Base-by-base conservation (phyloP, 2,113 vertebrate genomes). In the Tyrannus savana region DNA sequence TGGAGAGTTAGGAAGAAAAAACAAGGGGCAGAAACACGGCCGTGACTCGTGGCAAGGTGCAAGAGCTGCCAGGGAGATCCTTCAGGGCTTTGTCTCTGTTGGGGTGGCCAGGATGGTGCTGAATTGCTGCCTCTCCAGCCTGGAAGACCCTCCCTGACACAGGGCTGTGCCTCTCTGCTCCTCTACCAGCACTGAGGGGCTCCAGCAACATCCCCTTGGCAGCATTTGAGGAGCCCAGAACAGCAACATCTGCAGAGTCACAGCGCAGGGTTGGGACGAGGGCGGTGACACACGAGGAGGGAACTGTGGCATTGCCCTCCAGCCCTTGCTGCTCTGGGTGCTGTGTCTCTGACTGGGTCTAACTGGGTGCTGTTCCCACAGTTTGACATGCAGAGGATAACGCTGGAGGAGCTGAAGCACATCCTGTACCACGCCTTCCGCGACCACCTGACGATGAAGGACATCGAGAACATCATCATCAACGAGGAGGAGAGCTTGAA, bases 401-500 rank as follows among this genome's bases (percentile, higher is more conserved):
- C 99, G 2, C 97, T 99, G 98, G 99, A 99, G 76, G 99, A 99
- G 97, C 97, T 99, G 94, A 99, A 99, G 97, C 99, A 99, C 97
- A 99, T 99, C 96, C 98, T 99, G 68, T 99, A 99, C 97, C 99
- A 99, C 3, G 99, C 99, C 94, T 99, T 99, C 98, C 99, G 98
- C 15, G 99, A 99, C 97, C 99, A 99, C 95, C 96, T 99, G 75
- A 99, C 99, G 5, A 99, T 99, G 99, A 99, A 99, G 98, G 99
- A 99, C 98, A 99, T 99, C 0, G 99, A 99, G 97, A 99, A 99
- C 98, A 99, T 99, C 97, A 99, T 99, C 97, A 99, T 99, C 98
- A 99, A 98, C 0, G 99, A 99, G 96, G 99, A 99, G 89, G 99
- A 99, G 97, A 99, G 99, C 93, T 97, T 99, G 89, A 99, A 99